Conservation (phyloP, 2,888 invertebrate genomes). For the Nymphalis c-album region DNA sequence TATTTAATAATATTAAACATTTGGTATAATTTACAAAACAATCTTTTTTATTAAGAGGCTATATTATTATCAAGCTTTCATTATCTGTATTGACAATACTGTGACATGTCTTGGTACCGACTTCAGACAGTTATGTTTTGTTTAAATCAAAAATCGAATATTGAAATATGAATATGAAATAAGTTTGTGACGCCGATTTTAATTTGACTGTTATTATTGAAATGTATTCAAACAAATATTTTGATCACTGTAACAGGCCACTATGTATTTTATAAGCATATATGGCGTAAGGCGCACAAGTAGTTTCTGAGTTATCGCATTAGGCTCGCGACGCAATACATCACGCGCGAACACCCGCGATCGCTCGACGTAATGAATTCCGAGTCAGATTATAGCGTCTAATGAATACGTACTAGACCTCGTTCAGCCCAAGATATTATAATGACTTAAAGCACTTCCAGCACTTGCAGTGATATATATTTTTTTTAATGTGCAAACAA, state of each 20-base stretch:
- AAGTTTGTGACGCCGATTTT: too few species aligned
- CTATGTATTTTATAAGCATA: not conserved
- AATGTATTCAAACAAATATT: too few species aligned
- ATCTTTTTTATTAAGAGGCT: too few species aligned
- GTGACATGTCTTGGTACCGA: too few species aligned
- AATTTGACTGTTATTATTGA: too few species aligned
- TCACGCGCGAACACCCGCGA: not conserved
- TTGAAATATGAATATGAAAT: too few species aligned
- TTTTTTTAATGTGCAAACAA: not conserved
- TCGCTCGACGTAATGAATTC: constrained; percentile 3
- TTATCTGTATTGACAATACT: too few species aligned
- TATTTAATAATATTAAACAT: too few species aligned
- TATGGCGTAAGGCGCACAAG: not conserved
- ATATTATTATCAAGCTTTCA: too few species aligned
- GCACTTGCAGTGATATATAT: not conserved
- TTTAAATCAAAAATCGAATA: not conserved
- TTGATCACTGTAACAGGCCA: not conserved
- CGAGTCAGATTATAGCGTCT: constrained; percentile 10
- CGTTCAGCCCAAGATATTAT: not conserved
- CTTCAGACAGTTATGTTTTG: too few species aligned
- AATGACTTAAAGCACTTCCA: not conserved
- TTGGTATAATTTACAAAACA: too few species aligned
- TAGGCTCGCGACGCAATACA: not conserved
- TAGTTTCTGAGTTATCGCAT: constrained; percentile 1
- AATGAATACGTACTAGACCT: constrained; percentile 5